Evolutionary conservation across 2,113 vertebrate genomes (phyloP).

Genomic region (Ophthalmolycus amberensis): DNA sequence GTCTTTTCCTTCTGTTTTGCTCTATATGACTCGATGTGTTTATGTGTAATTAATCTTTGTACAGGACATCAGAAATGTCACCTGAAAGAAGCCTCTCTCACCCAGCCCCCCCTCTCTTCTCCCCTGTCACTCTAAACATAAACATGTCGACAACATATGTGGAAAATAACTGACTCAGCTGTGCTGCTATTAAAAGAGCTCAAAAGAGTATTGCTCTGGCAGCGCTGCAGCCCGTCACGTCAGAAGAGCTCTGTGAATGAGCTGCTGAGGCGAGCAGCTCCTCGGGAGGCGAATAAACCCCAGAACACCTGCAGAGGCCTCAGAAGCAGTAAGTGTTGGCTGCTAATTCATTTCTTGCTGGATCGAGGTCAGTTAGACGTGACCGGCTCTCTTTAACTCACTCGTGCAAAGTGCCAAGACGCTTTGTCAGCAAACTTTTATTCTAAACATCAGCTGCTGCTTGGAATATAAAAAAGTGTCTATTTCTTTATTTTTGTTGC

Average conservation of each 20-base stretch:
- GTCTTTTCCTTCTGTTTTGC: background rate
- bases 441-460: background rate
- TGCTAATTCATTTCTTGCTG: background rate
- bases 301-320: constrained; percentile 17
- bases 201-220: constrained; percentile 54
- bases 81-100: background rate
- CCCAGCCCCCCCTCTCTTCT: background rate
- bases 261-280: constrained; percentile 38
- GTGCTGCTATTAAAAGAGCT: constrained; percentile 83
- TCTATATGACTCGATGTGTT: background rate
- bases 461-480: background rate
- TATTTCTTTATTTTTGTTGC: background rate
- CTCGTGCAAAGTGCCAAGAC: background rate
- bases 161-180: constrained; percentile 80
- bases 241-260: constrained; percentile 37
- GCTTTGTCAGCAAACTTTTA: background rate
- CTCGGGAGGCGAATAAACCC: constrained; percentile 33
- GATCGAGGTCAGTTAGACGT: background rate
- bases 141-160: constrained; percentile 62
- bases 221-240: constrained; percentile 30
- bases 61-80: background rate
- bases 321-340: constrained; percentile 43
- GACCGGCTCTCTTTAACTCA: background rate
- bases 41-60: background rate
- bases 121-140: constrained; percentile 57